Percentiles rank a stretch among this genome's conserved stretches.
Conservation (phyloP, 1,140 invertebrate species). For the Polypedilum pembai region DNA sequence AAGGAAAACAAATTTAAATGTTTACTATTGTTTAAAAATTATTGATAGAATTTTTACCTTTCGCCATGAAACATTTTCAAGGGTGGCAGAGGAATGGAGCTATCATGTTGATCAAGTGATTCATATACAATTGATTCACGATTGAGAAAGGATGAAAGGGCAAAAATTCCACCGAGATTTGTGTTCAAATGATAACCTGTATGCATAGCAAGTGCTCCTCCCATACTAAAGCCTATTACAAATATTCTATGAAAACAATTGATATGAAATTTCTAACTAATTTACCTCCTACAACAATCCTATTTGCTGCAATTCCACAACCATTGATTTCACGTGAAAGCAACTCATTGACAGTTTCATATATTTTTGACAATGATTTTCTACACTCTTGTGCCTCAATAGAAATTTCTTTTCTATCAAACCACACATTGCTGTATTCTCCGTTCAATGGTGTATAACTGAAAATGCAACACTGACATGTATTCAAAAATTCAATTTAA, state of each 20-base stretch:
- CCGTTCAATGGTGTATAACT: conserved; percentile 53
- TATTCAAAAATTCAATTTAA: conserved; percentile 45
- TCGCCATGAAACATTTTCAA: conserved; percentile 47
- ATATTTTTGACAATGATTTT: conserved; percentile 52
- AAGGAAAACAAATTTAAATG: conserved; percentile 34
- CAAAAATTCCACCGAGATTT: conserved; percentile 58
- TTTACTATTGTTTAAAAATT: not conserved
- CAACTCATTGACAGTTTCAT: conserved; percentile 49
- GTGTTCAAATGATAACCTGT: conserved; percentile 53
- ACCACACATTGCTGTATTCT: conserved; percentile 61
- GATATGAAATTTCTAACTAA: conserved; percentile 29
- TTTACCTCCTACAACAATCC: conserved; percentile 55
- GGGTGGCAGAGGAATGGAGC: conserved; percentile 35
- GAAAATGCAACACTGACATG: conserved; percentile 33
- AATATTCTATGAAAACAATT: conserved; percentile 31
- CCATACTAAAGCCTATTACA: conserved; percentile 69
- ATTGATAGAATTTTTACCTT: not conserved
- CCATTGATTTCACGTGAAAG: conserved; percentile 54
- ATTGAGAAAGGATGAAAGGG: conserved; percentile 64
- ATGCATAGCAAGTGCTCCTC: conserved; percentile 60
- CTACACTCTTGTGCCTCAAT: conserved; percentile 52
- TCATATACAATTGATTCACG: conserved; percentile 56
- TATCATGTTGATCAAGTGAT: conserved; percentile 36
- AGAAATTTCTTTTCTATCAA: conserved; percentile 53
- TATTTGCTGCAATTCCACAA: conserved; percentile 52